Conservation (phyloP, 2,797 vertebrate genomes). For the Strix occidentalis region DNA sequence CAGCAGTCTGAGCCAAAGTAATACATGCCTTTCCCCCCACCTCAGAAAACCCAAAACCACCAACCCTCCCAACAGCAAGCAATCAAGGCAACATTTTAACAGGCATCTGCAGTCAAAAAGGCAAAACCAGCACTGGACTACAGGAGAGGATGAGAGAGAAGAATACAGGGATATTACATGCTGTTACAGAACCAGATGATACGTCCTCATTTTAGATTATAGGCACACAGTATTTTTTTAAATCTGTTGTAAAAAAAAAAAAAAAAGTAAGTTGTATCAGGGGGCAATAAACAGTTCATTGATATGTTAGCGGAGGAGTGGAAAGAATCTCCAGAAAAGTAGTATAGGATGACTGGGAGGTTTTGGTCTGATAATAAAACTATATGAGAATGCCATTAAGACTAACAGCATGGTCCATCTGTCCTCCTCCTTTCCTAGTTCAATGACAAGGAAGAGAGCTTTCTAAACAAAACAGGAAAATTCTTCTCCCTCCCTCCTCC, state of each 20-base stretch:
- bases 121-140: neutral
- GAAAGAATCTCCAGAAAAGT: neutral
- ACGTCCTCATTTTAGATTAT: neutral
- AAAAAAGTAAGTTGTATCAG: neutral
- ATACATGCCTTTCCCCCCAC: rapidly evolving
- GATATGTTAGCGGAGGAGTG: neutral
- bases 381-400: neutral
- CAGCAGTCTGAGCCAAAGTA: neutral
- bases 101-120: neutral
- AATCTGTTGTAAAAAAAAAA: neutral
- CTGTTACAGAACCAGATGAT: neutral
- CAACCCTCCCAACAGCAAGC: neutral
- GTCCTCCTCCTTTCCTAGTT: neutral
- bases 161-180: neutral
- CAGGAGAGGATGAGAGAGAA: neutral
- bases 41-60: neutral
- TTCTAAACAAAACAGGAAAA: neutral
- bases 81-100: neutral
- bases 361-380: neutral
- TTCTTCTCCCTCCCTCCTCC: neutral
- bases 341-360: neutral
- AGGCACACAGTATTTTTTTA: neutral
- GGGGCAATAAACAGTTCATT: neutral
- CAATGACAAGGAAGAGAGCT: neutral
- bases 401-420: neutral